Base-by-base conservation (phyloP, 2,888 invertebrate species). In the Ennomos quercinarius region DNA sequence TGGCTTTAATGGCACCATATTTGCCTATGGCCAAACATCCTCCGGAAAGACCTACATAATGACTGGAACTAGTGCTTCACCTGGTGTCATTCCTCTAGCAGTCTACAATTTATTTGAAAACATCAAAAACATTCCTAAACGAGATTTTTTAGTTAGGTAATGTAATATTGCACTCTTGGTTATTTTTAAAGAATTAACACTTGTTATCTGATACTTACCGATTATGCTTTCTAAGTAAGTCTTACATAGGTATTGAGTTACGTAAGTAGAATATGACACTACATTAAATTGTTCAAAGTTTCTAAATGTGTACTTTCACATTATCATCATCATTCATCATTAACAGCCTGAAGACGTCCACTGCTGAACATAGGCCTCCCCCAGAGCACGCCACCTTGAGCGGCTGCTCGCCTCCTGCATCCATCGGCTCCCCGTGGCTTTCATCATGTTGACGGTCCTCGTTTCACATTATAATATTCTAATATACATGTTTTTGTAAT, bases 21-120 rank as follows among this genome's bases (percentile, higher is more conserved):
- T 98, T 88, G 97, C 98, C 0, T 98, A 98, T 81, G 98, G 98
- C 8, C 98, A 98, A 84, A 98, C 98, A 5, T 96, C 97, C 0
- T 97, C 97, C 0, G 98, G 98, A 53, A 97, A 97, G 84, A 97
- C 97, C 0, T 95, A 95, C 73, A 97, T 97, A 0, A 96, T 97
- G 95, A 94, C 96, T 78, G 98, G 98, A 0, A 94, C 94, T 37
- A 86, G 93, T 0, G 72, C 85, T 0, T 94, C 95, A 40, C 95
- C 94, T 0, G 98, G 98, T 0, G 95, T 98, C 9, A 96, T 98
- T 74, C 94, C 95, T 0, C 78, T 95, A 39, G 94, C 97, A 0
- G 94, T 97, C 0, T 83, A 95, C 9, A 93, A 96, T 74, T 93
- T 97, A 39, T 97, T 97, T 78, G 86, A 95, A 40, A 88, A 91